Evolutionary conservation across 2,797 vertebrate species (phyloP).

Genomic region (Anolis apletophallus): DNA sequence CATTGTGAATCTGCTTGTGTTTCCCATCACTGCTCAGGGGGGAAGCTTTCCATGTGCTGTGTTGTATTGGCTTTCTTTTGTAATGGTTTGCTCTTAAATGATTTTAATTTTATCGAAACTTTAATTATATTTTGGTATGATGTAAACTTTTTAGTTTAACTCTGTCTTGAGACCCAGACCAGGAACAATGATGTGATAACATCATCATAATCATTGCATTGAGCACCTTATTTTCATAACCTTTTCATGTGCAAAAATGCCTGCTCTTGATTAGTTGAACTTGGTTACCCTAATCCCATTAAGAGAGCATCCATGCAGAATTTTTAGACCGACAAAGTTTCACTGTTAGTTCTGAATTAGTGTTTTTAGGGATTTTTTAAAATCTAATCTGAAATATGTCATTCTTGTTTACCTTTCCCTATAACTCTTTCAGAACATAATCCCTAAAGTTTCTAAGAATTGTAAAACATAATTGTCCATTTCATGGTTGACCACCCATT

Average conservation of each 20-base stretch:
- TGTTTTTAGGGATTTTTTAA: background rate
- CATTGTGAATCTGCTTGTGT: too few relatives aligned
- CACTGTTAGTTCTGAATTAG: background rate
- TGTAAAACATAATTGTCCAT: background rate
- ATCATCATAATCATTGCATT: background rate
- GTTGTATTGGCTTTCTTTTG: too few relatives aligned
- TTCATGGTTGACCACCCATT: background rate
- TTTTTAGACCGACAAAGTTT: background rate
- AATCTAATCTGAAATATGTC: background rate
- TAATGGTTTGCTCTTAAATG: too few relatives aligned
- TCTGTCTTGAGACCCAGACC: too few relatives aligned
- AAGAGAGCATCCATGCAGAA: constrained; percentile 1
- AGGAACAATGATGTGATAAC: too few relatives aligned
- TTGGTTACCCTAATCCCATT: constrained; percentile 14
- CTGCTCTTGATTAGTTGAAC: constrained; percentile 6
- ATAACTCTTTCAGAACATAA: constrained; percentile 8
- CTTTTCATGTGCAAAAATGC: constrained; percentile 1
- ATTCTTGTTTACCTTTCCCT: background rate
- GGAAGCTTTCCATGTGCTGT: too few relatives aligned
- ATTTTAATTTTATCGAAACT: too few relatives aligned
- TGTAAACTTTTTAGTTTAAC: too few relatives aligned
- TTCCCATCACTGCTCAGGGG: too few relatives aligned
- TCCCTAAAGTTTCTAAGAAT: background rate
- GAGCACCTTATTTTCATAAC: constrained; percentile 2
- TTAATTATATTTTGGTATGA: too few relatives aligned